Base-by-base conservation (phyloP, 1,140 invertebrate species). In the Listronotus oregonensis region DNA sequence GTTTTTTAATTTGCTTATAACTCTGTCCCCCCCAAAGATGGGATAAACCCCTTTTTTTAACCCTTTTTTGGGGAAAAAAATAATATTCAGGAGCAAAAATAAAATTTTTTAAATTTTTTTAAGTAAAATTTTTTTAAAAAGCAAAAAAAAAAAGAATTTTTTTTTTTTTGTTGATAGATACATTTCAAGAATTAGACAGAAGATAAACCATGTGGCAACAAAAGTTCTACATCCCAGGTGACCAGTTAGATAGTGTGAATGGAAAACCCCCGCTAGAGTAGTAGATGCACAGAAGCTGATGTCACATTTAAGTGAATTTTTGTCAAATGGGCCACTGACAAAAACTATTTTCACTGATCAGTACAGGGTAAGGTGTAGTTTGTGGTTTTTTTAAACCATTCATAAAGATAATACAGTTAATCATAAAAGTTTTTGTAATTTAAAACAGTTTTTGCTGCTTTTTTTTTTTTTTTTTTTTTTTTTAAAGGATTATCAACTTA, bases 151-250 rank as follows among this genome's bases (percentile, higher is more conserved):
- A 12, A 34, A 11, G 57, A 37, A 2, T 47, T 47, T 46, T 11
- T 3, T 40, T 60, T 57, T 64, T 82, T 85, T 39, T 78, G 91
- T 89, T 93, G 52, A 91, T 95, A 56, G 87, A 89, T 67, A 89
- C 92, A 71, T 97, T 97, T 80, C 91, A 96, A 82, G 90, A 95
- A 69, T 79, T 99, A 21, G 96, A 98, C 82, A 93, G 95, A 90
- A 96, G 77, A 98, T 99, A 69, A 98, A 97, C 75, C 90, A 91
- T 73, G 96, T 99, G 47, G 96, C 96, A 0, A 96, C 95, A 0
- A 96, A 98, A 82, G 97, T 99, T 14, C 88, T 99, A 51, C 96
- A 99, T 83, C n/a, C 84, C 99, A 12, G 97, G 97, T 0, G 96
- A 99, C 80, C 97, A 99, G 75, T 80, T 99, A 31, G 96, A 98